phyloP scores from a whole-genome alignment of 2,797 vertebrate species.

The Buphagus erythrorhynchus region DNA sequence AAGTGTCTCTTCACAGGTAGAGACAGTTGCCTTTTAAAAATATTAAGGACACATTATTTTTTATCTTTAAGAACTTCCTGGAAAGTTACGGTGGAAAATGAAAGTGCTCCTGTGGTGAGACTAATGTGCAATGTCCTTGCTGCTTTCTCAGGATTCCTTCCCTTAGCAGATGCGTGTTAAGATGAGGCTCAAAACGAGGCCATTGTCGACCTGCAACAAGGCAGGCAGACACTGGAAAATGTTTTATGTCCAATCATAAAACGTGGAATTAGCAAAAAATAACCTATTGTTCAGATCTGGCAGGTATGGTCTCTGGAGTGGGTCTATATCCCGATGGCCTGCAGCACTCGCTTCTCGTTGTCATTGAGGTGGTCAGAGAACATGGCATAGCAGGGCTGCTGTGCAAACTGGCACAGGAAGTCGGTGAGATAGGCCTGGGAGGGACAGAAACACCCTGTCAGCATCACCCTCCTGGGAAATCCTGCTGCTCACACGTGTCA shows the following conservation, averaged over 20 bases:
- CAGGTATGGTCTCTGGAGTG: neutral
- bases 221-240: conserved; percentile 48
- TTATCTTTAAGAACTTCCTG: conserved; percentile 43
- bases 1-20: conserved; percentile 35
- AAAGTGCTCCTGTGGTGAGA: conserved; percentile 66
- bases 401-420: conserved; percentile 96
- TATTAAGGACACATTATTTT: conserved; percentile 38
- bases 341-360: conserved; percentile 89
- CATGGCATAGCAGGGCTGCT: conserved; percentile 95
- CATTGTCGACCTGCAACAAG: conserved; percentile 1
- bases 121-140: conserved; percentile 41
- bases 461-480: neutral
- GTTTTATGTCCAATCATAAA: conserved; percentile 64
- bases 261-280: conserved; percentile 33
- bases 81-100: conserved; percentile 61
- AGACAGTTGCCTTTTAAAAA: conserved; percentile 45
- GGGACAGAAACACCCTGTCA: conserved; percentile 14
- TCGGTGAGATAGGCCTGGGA: conserved; percentile 94
- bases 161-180: conserved; percentile 20
- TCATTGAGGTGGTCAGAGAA: conserved; percentile 96
- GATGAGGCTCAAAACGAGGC: conserved; percentile 37
- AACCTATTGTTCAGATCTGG: neutral
- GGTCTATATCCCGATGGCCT: conserved; percentile 91
- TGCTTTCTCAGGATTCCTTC: conserved; percentile 25
- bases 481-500: neutral